These are phyloP conservation scores for Campopleginae sp. DNA, from an alignment of 2,888 invertebrate species.

Conservation along the genomic window DNA sequence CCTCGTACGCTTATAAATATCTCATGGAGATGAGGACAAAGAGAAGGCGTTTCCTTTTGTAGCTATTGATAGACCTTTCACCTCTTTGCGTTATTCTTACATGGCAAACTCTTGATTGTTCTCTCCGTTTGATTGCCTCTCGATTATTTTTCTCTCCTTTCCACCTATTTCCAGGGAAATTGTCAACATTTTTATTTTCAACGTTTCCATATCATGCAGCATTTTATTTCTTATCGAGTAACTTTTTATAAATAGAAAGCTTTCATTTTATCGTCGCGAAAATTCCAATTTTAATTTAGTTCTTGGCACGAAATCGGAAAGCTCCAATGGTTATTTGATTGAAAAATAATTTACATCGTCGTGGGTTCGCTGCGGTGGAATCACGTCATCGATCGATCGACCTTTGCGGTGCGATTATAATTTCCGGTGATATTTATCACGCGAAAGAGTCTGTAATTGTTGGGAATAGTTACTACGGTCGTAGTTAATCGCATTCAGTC, in stretches of 20 bases:
- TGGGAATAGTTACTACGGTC: background rate
- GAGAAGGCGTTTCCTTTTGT: conserved; percentile 56
- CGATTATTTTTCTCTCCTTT: conserved; percentile 29
- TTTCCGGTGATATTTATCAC: background rate
- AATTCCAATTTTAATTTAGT: background rate
- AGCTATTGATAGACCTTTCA: conserved; percentile 61
- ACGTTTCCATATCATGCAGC: background rate
- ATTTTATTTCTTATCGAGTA: background rate
- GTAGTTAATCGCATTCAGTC: background rate
- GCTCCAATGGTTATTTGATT: background rate
- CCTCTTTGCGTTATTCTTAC: conserved; percentile 59
- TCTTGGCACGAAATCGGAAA: background rate
- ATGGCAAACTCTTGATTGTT: conserved; percentile 49
- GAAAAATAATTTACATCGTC: conserved; percentile 4
- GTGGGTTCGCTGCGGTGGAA: background rate
- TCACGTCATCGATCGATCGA: conserved; percentile 10
- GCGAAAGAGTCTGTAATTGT: conserved; percentile 1
- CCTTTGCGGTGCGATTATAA: background rate
- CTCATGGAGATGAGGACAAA: conserved; percentile 40
- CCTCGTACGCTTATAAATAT: conserved; percentile 58
- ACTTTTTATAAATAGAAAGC: background rate
- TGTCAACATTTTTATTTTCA: background rate
- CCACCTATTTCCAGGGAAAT: background rate
- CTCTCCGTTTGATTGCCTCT: conserved; percentile 44
- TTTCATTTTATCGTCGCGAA: too few relatives aligned